Percentiles rank a stretch among this genome's conserved stretches.
These are phyloP conservation scores for Colletes gigas DNA, from an alignment of 1,140 invertebrate genomes.

Conservation along the genomic window DNA sequence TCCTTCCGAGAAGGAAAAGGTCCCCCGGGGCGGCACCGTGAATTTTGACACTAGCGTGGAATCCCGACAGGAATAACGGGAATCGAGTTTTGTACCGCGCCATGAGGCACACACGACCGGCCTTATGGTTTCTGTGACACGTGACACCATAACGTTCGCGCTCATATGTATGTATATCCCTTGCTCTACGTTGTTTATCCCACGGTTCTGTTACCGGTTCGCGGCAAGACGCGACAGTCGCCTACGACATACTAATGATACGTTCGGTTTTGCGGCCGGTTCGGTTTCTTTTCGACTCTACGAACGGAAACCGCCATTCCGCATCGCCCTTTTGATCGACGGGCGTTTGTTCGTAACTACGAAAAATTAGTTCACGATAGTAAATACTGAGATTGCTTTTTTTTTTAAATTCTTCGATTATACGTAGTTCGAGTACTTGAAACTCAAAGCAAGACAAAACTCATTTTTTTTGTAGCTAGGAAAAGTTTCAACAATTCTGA, in stretches of 20 bases:
- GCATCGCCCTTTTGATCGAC: neutral
- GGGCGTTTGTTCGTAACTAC: too few species aligned
- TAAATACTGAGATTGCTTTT: too few species aligned
- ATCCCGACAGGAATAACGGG: slow-evolving; percentile 24
- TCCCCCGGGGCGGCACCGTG: slow-evolving; percentile 21
- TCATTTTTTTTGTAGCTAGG: too few species aligned
- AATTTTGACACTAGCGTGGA: slow-evolving; percentile 52
- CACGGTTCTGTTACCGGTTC: slow-evolving; percentile 37
- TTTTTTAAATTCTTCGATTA: too few species aligned
- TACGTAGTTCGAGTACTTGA: too few species aligned
- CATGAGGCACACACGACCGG: slow-evolving; percentile 2
- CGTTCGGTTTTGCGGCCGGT: slow-evolving; percentile 25
- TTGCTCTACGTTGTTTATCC: slow-evolving; percentile 45
- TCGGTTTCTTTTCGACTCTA: neutral
- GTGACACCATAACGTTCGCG: slow-evolving; percentile 52
- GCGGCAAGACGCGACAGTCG: slow-evolving; percentile 37
- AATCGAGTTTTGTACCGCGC: slow-evolving; percentile 14
- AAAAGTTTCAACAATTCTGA: too few species aligned
- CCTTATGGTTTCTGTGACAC: slow-evolving; percentile 59
- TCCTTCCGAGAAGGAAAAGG: slow-evolving; percentile 25
- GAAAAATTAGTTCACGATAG: too few species aligned
- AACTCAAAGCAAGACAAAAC: too few species aligned
- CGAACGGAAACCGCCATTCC: neutral
- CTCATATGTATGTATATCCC: slow-evolving; percentile 30
- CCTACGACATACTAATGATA: slow-evolving; percentile 52